These are phyloP conservation scores for Metellina segmentata DNA, from an alignment of 2,888 invertebrate species.

Conservation along the genomic window DNA sequence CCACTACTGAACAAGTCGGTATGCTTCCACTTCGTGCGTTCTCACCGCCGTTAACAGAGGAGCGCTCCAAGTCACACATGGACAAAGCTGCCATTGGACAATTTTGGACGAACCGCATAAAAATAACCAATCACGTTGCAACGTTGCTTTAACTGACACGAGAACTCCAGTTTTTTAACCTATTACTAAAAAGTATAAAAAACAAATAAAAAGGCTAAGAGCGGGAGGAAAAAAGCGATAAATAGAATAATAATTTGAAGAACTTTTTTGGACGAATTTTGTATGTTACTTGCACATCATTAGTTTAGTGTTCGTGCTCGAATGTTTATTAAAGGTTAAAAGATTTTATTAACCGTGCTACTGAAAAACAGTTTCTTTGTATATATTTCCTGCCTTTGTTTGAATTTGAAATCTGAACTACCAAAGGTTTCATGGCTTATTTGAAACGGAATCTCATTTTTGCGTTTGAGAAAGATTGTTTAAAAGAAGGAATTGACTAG, in stretches of 20 bases:
- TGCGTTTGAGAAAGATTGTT: too few species aligned
- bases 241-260: slow-evolving; percentile 6
- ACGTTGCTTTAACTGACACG: slow-evolving; percentile 65
- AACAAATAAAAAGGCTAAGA: slow-evolving; percentile 20
- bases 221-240: slow-evolving; percentile 59
- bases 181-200: slow-evolving; percentile 39
- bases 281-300: too few species aligned
- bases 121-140: slow-evolving; percentile 49
- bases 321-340: too few species aligned
- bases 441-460: too few species aligned
- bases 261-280: too few species aligned
- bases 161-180: slow-evolving; percentile 61
- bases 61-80: slow-evolving; percentile 66
- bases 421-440: too few species aligned
- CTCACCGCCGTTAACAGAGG: slow-evolving; percentile 62
- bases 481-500: too few species aligned
- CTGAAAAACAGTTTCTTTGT: too few species aligned
- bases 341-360: too few species aligned
- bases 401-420: too few species aligned
- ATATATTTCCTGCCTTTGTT: too few species aligned
- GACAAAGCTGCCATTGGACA: slow-evolving; percentile 59
- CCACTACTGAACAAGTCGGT: slow-evolving; percentile 30
- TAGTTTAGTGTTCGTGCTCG: too few species aligned
- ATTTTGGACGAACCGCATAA: slow-evolving; percentile 71
- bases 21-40: slow-evolving; percentile 39